Evolutionary conservation across 2,113 vertebrate species (phyloP).

Genomic region (Gorsachius goisagi): DNA sequence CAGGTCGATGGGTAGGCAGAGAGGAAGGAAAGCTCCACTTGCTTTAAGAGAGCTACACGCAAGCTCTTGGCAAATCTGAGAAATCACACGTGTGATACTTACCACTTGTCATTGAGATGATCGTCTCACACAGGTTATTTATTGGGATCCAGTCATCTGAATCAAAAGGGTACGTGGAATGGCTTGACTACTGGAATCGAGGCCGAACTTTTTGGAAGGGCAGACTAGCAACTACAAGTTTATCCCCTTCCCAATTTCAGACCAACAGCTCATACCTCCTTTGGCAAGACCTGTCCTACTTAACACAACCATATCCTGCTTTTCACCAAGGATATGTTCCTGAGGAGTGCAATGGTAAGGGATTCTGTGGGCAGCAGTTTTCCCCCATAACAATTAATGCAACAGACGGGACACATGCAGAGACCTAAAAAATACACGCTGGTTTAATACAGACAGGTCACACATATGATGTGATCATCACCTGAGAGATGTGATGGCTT

Average conservation of each 20-base stretch:
- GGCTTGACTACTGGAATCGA: not conserved
- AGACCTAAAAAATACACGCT: not conserved
- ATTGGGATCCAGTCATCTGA: not conserved
- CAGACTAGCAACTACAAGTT: not conserved
- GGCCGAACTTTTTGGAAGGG: not conserved
- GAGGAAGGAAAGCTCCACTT: not conserved
- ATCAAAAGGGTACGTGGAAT: not conserved
- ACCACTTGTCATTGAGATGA: not conserved
- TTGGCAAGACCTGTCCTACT: not conserved
- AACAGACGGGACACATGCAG: not conserved
- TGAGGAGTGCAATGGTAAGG: not conserved
- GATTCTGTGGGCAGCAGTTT: not conserved
- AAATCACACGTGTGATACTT: not conserved
- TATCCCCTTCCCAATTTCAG: not conserved
- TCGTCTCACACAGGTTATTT: not conserved
- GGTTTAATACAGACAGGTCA: not conserved
- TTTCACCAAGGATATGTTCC: not conserved
- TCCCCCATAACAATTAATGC: not conserved
- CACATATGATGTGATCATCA: not conserved
- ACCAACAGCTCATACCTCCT: not conserved
- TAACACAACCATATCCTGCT: not conserved
- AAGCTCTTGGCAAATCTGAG: not conserved
- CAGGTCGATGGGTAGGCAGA: not conserved
- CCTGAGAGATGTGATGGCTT: not conserved
- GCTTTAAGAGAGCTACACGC: not conserved